Percentiles rank a stretch among this genome's conserved stretches.
phyloP scores from a whole-genome alignment of 2,888 invertebrate genomes.

The Troides oblongomaculatus region DNA sequence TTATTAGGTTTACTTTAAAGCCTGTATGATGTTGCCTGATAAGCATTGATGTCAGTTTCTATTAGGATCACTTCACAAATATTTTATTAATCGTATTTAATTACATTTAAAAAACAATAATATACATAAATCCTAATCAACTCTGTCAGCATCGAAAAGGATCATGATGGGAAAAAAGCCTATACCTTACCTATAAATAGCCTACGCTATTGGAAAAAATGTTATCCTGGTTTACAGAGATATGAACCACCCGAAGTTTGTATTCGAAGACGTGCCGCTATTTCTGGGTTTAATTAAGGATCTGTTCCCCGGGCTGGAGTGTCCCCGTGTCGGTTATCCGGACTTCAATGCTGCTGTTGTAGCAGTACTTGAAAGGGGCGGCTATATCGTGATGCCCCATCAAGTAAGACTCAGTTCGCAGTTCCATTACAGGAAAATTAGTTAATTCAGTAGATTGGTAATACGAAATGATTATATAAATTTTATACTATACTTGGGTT shows the following conservation, averaged over 20 bases:
- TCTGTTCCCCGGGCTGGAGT: conserved; percentile 94
- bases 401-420: conserved; percentile 48
- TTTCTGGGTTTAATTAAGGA: conserved; percentile 94
- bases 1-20: no score
- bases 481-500: no score
- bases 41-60: no score
- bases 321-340: conserved; percentile 92
- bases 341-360: conserved; percentile 91
- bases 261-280: conserved; percentile 93
- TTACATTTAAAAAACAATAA: no score
- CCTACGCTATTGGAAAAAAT: neutral
- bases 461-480: no score
- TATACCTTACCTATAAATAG: no score
- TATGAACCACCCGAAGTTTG: conserved; percentile 96
- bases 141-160: neutral
- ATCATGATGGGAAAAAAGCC: neutral
- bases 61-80: no score
- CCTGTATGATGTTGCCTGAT: no score
- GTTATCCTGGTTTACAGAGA: conserved; percentile 79
- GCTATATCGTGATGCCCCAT: conserved; percentile 81
- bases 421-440: neutral
- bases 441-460: no score
- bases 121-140: no score
- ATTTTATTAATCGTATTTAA: no score
- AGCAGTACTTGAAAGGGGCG: conserved; percentile 82